Conservation (phyloP, 2,888 invertebrate species). For the Campoplex nolae region DNA sequence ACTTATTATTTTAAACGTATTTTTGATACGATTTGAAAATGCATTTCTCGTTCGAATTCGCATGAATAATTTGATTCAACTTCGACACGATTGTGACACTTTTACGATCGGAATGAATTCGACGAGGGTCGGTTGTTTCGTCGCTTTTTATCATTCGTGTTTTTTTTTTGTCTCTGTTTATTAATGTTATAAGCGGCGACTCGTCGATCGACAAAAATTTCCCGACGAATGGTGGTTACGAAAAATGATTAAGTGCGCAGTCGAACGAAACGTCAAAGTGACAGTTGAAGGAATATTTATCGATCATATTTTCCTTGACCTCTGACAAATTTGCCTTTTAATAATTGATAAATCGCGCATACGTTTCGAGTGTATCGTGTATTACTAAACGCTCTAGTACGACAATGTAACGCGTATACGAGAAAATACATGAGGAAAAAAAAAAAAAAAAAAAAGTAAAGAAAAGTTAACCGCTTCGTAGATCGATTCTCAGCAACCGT, state of each 20-base stretch:
- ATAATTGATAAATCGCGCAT: not conserved
- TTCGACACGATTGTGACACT: no score
- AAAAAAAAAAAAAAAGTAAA: not conserved
- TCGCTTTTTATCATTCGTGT: not conserved
- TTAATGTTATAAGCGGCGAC: not conserved
- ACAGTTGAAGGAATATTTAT: constrained; percentile 1
- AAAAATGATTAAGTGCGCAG: not conserved
- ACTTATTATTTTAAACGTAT: no score
- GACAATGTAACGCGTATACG: constrained; percentile 25
- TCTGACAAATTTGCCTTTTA: not conserved
- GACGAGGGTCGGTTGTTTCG: not conserved
- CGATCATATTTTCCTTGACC: not conserved
- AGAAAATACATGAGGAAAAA: constrained; percentile 4
- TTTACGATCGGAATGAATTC: no score
- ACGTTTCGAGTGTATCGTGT: constrained; percentile 16
- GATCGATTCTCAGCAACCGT: constrained; percentile 53
- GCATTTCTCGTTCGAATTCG: no score
- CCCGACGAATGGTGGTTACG: not conserved
- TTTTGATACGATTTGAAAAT: no score
- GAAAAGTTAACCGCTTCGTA: constrained; percentile 40
- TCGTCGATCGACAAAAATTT: not conserved
- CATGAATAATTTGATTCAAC: no score
- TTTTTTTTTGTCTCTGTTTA: no score
- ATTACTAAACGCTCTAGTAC: constrained; percentile 26
- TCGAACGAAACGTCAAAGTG: not conserved